A percentile compares a stretch with the other conserved stretches of the same genome.
These are phyloP conservation scores for Babylonia areolata DNA, from an alignment of 1,140 invertebrate species.

Conservation along the genomic window DNA sequence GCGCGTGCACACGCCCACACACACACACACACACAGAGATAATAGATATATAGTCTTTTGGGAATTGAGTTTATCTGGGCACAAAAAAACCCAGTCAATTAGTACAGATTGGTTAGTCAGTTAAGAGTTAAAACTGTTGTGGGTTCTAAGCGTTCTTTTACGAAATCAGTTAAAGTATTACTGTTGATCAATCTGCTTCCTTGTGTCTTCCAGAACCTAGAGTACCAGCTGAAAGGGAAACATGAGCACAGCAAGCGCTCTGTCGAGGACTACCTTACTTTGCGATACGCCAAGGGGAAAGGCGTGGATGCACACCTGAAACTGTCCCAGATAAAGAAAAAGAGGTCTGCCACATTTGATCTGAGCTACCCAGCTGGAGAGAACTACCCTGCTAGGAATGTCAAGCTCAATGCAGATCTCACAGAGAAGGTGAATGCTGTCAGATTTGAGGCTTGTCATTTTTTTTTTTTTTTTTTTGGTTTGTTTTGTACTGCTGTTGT, in stretches of 20 bases:
- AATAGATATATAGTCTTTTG: too few relatives aligned
- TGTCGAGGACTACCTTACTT: conserved; percentile 35
- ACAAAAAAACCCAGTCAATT: too few relatives aligned
- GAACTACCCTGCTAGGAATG: neutral
- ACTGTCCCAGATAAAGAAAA: conserved; percentile 31
- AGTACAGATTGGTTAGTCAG: too few relatives aligned
- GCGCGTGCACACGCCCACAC: too few relatives aligned
- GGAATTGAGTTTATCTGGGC: too few relatives aligned
- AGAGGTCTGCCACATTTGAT: conserved; percentile 23
- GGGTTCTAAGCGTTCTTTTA: too few relatives aligned
- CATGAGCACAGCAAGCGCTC: conserved; percentile 38
- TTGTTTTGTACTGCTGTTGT: too few relatives aligned
- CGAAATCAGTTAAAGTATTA: too few relatives aligned
- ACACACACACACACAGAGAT: too few relatives aligned
- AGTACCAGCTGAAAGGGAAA: conserved; percentile 47
- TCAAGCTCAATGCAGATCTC: conserved; percentile 25
- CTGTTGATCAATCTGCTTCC: neutral
- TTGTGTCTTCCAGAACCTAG: conserved; percentile 28
- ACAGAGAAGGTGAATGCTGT: neutral
- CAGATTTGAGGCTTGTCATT: neutral
- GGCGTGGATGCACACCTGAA: conserved; percentile 14
- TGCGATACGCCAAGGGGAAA: conserved; percentile 44
- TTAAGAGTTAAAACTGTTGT: too few relatives aligned
- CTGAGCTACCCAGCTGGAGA: conserved; percentile 25
- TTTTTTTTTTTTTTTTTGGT: neutral